These are phyloP conservation scores for Coremacera marginata DNA, from an alignment of 2,888 invertebrate species.

Conservation along the genomic window DNA sequence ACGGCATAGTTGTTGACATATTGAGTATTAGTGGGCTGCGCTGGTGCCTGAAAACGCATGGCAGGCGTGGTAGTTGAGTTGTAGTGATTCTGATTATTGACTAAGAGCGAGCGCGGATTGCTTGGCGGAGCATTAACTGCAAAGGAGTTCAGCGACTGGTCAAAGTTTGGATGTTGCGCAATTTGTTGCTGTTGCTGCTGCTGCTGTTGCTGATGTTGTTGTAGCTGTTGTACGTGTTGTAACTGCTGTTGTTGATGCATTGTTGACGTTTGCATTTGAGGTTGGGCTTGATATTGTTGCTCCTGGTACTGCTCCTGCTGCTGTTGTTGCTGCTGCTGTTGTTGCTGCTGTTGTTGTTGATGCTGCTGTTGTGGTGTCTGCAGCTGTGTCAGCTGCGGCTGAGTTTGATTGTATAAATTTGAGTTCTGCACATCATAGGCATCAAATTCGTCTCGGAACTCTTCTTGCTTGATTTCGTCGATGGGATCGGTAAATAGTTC, in stretches of 20 bases:
- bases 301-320: constrained; percentile 35
- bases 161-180: constrained; percentile 31
- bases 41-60: constrained; percentile 26
- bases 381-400: constrained; percentile 55
- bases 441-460: constrained; percentile 47
- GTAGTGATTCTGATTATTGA: constrained; percentile 23
- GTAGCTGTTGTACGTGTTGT: constrained; percentile 27
- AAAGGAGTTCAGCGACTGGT: constrained; percentile 25
- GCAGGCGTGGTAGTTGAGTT: constrained; percentile 21
- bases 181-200: constrained; percentile 49
- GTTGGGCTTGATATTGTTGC: constrained; percentile 30
- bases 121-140: constrained; percentile 13
- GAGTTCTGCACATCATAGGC: constrained; percentile 14
- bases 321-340: constrained; percentile 40
- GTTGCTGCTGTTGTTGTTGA: constrained; percentile 37
- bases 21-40: constrained; percentile 17
- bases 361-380: constrained; percentile 54
- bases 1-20: not conserved
- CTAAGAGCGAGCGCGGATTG: constrained; percentile 9
- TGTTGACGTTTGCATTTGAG: constrained; percentile 42
- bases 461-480: constrained; percentile 55
- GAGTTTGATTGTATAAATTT: constrained; percentile 46
- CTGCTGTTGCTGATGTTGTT: constrained; percentile 24
- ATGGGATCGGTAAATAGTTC: constrained; percentile 61
- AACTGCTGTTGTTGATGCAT: constrained; percentile 14